phyloP scores from a whole-genome alignment of 2,888 invertebrate species.

The Antheraea yamamai region DNA sequence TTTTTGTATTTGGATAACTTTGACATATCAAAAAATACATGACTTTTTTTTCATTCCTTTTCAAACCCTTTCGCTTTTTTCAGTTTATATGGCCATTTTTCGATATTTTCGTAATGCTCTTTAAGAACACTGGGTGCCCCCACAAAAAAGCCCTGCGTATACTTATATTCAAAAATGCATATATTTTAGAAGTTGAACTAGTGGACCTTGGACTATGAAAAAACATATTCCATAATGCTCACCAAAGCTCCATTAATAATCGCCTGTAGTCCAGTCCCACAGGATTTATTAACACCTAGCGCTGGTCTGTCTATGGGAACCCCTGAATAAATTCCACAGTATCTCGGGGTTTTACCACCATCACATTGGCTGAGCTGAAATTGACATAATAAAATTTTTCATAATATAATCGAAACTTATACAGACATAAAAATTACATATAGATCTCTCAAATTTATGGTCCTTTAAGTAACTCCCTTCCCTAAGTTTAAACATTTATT shows the following conservation, averaged over 20 bases:
- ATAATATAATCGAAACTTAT: background rate
- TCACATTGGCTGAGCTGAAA: slow-evolving; percentile 89
- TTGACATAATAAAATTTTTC: background rate
- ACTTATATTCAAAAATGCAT: background rate
- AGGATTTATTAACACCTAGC: slow-evolving; percentile 93
- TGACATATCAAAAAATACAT: too few relatives aligned
- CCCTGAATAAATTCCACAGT: slow-evolving; percentile 91
- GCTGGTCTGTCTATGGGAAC: slow-evolving; percentile 94
- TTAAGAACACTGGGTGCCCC: background rate
- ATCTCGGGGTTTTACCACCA: slow-evolving; percentile 93
- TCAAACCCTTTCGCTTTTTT: background rate
- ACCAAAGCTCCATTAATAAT: slow-evolving; percentile 93
- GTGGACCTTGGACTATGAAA: too few relatives aligned
- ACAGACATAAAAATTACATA: too few relatives aligned
- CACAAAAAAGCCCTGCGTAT: background rate
- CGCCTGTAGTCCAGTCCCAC: slow-evolving; percentile 98
- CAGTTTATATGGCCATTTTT: too few relatives aligned
- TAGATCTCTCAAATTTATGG: background rate
- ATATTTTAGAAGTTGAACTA: too few relatives aligned
- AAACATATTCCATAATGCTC: too few relatives aligned
- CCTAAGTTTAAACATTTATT: background rate
- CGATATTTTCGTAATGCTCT: too few relatives aligned
- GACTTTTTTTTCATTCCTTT: too few relatives aligned
- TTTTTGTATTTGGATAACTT: too few relatives aligned
- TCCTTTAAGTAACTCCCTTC: background rate